These are phyloP conservation scores for Rhopalosiphum nymphaeae DNA, from an alignment of 2,888 invertebrate species.

Conservation along the genomic window DNA sequence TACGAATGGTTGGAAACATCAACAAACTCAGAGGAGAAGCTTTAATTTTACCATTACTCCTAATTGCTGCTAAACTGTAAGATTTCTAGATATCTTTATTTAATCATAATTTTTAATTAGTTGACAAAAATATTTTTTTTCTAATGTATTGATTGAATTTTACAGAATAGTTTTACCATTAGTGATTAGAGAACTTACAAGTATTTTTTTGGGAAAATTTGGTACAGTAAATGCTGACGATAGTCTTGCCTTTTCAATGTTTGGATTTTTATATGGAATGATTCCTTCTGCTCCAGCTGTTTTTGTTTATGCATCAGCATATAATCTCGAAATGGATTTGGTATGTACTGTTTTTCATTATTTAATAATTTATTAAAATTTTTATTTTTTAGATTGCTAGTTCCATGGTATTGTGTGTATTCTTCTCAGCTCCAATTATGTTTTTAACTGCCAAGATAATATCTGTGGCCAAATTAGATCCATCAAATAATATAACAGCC, in stretches of 20 bases:
- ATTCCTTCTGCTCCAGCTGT: slow-evolving; percentile 97
- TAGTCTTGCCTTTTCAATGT: slow-evolving; percentile 87
- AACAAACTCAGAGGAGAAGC: slow-evolving; percentile 83
- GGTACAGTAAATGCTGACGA: slow-evolving; percentile 78
- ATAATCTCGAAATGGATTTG: slow-evolving; percentile 87
- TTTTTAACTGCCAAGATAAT: slow-evolving; percentile 95
- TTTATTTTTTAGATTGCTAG: slow-evolving; percentile 83
- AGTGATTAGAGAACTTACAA: slow-evolving; percentile 87
- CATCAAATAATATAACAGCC: slow-evolving; percentile 81
- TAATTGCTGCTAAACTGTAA: slow-evolving; percentile 91
- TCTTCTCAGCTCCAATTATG: slow-evolving; percentile 94
- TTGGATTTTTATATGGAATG: slow-evolving; percentile 95
- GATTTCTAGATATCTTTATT: background rate
- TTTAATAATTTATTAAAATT: slow-evolving; percentile 44
- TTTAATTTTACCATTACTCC: slow-evolving; percentile 84
- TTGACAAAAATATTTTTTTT: background rate
- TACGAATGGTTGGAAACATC: slow-evolving; percentile 93
- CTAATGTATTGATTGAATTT: slow-evolving; percentile 27
- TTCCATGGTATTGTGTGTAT: slow-evolving; percentile 94
- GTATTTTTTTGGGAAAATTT: slow-evolving; percentile 76
- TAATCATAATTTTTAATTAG: background rate
- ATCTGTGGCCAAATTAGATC: slow-evolving; percentile 79
- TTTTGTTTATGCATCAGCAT: slow-evolving; percentile 92
- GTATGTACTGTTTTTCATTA: slow-evolving; percentile 72
- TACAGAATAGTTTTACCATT: slow-evolving; percentile 84